A percentile compares a stretch with the other conserved stretches of the same genome.
These are phyloP conservation scores for Hucho hucho DNA, from an alignment of 2,113 vertebrate genomes.

Conservation along the genomic window DNA sequence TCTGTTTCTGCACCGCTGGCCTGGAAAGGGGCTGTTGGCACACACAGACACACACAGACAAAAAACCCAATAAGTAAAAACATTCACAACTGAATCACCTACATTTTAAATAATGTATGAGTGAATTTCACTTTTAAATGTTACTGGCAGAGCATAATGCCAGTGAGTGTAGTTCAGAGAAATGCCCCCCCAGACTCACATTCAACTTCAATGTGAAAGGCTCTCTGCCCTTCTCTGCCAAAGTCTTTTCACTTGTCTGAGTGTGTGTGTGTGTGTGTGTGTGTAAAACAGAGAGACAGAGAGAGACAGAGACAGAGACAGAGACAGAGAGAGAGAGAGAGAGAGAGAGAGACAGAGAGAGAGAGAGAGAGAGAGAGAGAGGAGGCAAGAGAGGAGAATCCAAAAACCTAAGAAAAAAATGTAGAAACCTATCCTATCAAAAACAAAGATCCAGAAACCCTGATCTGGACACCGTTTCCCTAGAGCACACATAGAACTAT, in stretches of 20 bases:
- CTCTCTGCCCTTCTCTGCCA: slow-evolving; percentile 19
- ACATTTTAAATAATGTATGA: neutral
- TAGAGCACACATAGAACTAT: no score
- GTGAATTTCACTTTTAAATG: neutral
- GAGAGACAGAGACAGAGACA: neutral
- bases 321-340: neutral
- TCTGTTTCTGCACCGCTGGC: slow-evolving; percentile 32
- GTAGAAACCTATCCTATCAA: no score
- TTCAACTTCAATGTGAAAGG: slow-evolving; percentile 6
- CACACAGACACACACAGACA: slow-evolving; percentile 2
- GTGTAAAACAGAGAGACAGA: no score
- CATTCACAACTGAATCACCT: neutral
- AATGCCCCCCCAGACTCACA: neutral
- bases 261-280: neutral
- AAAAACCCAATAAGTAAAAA: neutral
- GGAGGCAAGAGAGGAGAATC: accelerated
- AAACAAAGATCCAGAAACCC: no score
- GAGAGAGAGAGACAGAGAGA: neutral
- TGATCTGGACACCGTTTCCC: no score
- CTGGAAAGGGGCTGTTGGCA: slow-evolving; percentile 24
- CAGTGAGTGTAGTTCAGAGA: neutral
- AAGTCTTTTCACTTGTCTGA: slow-evolving; percentile 8
- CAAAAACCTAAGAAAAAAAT: no score
- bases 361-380: neutral
- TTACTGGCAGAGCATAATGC: neutral